Conservation (phyloP, 1,140 invertebrate species). For the Subanguina moxae region DNA sequence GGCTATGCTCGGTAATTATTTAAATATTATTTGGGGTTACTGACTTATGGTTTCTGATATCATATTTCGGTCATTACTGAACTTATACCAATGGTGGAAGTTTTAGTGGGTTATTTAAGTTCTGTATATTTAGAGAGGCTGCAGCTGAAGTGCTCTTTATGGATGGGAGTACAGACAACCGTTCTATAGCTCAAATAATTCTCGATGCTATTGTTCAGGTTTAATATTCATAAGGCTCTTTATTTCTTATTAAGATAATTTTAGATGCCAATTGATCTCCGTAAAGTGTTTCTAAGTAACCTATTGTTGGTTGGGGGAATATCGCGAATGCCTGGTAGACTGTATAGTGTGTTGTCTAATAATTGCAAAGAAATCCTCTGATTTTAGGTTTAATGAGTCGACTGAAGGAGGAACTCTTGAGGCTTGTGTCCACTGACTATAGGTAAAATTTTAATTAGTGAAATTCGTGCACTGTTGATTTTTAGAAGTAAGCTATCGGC, state of each 20-base stretch:
- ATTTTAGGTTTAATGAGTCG: background rate
- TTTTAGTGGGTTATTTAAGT: no score
- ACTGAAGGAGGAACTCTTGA: conserved; percentile 22
- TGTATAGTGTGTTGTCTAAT: background rate
- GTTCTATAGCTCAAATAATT: conserved; percentile 37
- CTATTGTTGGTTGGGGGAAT: conserved; percentile 35
- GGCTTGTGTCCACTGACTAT: conserved; percentile 1
- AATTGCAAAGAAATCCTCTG: background rate
- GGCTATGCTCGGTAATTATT: conserved; percentile 31
- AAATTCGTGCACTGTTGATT: background rate
- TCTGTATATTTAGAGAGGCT: conserved; percentile 17
- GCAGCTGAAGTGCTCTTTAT: conserved; percentile 41
- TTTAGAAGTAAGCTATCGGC: conserved; percentile 1
- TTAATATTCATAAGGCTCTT: background rate
- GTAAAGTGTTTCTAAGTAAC: conserved; percentile 31
- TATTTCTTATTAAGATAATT: conserved; percentile 5
- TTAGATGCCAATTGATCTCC: conserved; percentile 38
- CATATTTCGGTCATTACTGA: no score
- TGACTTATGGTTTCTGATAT: no score
- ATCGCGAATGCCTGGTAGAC: conserved; percentile 34
- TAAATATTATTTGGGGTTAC: background rate
- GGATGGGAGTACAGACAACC: background rate
- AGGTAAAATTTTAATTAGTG: background rate
- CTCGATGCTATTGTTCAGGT: conserved; percentile 34
- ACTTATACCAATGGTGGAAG: no score